These are phyloP conservation scores for Cinclus mexicanus DNA, from an alignment of 2,113 vertebrate genomes.

Conservation along the genomic window DNA sequence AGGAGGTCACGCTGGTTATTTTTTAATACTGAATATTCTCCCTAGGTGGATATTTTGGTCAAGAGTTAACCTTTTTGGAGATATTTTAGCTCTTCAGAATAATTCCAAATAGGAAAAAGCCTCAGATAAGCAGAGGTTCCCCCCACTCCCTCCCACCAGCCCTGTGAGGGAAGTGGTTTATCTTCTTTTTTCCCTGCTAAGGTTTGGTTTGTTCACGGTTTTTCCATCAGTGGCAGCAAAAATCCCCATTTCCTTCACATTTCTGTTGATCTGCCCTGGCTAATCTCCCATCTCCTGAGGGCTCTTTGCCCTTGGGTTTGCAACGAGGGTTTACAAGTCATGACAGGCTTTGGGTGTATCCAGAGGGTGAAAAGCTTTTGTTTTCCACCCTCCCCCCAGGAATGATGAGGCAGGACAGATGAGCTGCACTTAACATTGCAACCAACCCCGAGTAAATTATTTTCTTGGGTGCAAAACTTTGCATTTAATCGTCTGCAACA, in stretches of 20 bases:
- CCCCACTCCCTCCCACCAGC: background rate
- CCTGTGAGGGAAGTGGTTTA: background rate
- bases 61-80: background rate
- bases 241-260: background rate
- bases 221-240: slow-evolving; percentile 8
- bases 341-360: background rate
- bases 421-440: background rate
- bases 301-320: background rate
- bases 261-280: background rate
- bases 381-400: background rate
- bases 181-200: background rate
- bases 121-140: background rate
- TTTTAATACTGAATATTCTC: background rate
- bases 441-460: background rate
- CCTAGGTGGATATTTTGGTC: background rate
- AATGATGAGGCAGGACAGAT: background rate
- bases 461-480: background rate
- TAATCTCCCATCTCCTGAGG: slow-evolving; percentile 6
- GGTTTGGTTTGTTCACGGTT: background rate
- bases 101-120: background rate
- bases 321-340: accelerated
- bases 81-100: background rate
- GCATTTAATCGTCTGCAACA: background rate
- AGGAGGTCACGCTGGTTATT: background rate
- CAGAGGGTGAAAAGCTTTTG: background rate